Conservation (phyloP, 2,797 vertebrate species). For the Garrulus glandarius region DNA sequence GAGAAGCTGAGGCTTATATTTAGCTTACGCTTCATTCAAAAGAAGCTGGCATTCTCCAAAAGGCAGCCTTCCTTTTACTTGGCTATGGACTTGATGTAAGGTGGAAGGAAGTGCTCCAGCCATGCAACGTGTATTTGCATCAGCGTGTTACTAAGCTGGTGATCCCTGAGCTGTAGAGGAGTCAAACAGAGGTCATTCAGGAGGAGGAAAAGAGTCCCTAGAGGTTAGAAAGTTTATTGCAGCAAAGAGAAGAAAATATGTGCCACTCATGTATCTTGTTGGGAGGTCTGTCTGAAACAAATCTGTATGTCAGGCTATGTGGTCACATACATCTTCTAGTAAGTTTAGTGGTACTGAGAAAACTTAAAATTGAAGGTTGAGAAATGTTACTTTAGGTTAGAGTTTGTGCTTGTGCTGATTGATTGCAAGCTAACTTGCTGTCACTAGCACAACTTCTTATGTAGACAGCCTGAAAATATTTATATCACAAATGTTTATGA, state of each 20-base stretch:
- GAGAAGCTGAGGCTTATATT: background rate
- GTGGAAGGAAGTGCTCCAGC: background rate
- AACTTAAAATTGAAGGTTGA: background rate
- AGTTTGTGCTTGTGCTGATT: background rate
- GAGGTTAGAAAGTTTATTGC: background rate
- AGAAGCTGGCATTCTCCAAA: background rate
- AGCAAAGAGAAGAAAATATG: background rate
- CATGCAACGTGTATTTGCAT: background rate
- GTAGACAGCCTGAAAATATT: background rate
- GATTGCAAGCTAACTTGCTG: background rate
- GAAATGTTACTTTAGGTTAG: background rate
- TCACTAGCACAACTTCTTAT: background rate
- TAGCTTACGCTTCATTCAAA: background rate
- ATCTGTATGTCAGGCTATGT: background rate
- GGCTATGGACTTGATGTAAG: background rate
- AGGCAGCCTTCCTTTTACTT: background rate
- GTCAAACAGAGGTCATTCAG: background rate
- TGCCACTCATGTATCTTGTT: accelerated
- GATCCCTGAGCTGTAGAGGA: background rate
- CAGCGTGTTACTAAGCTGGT: background rate
- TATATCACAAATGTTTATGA: background rate
- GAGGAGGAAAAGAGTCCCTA: background rate
- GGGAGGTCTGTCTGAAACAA: background rate
- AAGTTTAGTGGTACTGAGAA: background rate
- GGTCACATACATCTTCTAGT: background rate